Percentiles rank a stretch among this genome's conserved stretches.
These are phyloP conservation scores for Heteractis magnifica DNA, from an alignment of 92 coral and sea anemone species.

Conservation along the genomic window DNA sequence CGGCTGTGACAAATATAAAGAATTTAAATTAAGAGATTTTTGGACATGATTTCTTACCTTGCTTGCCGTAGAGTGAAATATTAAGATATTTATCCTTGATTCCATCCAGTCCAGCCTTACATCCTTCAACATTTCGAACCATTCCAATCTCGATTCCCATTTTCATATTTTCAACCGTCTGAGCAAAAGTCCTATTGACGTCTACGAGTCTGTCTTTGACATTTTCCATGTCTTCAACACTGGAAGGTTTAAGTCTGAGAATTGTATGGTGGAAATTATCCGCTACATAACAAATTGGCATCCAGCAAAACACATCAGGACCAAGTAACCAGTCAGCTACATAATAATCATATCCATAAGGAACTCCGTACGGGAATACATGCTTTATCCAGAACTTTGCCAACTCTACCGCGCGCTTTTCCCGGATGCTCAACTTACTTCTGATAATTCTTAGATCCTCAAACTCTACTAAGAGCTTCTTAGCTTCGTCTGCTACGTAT, in stretches of 20 bases:
- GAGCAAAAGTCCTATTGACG: constrained; percentile 50
- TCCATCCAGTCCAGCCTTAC: constrained; percentile 63
- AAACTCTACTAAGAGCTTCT: constrained; percentile 34
- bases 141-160: constrained; percentile 58
- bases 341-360: constrained; percentile 61
- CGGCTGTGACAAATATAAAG: too few relatives aligned
- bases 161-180: constrained; percentile 51
- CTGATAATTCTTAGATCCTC: constrained; percentile 25
- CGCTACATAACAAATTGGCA: constrained; percentile 43
- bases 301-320: constrained; percentile 68
- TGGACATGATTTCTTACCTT: constrained; percentile 14
- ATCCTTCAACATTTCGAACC: constrained; percentile 63
- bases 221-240: constrained; percentile 49
- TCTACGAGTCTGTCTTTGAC: constrained; percentile 37
- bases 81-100: constrained; percentile 22
- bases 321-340: constrained; percentile 64
- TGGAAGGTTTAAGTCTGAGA: constrained; percentile 43
- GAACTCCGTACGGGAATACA: constrained; percentile 54
- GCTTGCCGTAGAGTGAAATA: constrained; percentile 30
- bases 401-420: constrained; percentile 53
- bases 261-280: constrained; percentile 20
- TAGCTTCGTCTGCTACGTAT: constrained; percentile 42
- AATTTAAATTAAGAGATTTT: too few relatives aligned
- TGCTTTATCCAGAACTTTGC: constrained; percentile 53
- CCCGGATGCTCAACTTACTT: constrained; percentile 46